These are phyloP conservation scores for Tetrapedia diversipes DNA, from an alignment of 2,888 invertebrate genomes.

Conservation along the genomic window DNA sequence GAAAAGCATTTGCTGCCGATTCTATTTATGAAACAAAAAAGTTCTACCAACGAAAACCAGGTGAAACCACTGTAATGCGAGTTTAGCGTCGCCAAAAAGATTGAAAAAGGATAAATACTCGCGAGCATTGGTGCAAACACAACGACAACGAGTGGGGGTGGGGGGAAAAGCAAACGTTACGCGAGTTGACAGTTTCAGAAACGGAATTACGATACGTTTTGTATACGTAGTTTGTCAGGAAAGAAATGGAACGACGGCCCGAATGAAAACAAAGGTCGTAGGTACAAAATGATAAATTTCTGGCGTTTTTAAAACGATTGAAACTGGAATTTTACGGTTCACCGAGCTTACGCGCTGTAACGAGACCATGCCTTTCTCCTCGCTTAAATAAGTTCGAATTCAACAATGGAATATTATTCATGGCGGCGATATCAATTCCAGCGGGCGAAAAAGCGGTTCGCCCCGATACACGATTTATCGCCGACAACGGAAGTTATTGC, in stretches of 20 bases:
- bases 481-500: conserved; percentile 43
- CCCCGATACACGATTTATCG: conserved; percentile 46
- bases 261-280: neutral
- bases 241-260: neutral
- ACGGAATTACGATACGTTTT: conserved; percentile 10
- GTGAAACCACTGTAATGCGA: neutral
- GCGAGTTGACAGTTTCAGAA: neutral
- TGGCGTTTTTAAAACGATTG: neutral
- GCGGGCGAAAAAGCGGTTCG: conserved; percentile 22
- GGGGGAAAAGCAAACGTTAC: neutral
- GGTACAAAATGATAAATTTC: neutral
- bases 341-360: too few relatives aligned
- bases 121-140: neutral
- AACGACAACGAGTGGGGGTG: too few relatives aligned
- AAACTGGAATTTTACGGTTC: too few relatives aligned
- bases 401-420: conserved; percentile 28
- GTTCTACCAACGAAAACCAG: neutral
- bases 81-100: neutral
- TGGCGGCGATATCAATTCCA: conserved; percentile 16
- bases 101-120: neutral
- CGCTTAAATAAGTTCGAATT: conserved; percentile 17
- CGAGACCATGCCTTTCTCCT: neutral
- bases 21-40: too few relatives aligned
- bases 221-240: conserved; percentile 3
- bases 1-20: too few relatives aligned